Evolutionary conservation across 2,113 vertebrate genomes (phyloP).

Genomic region (Mus spicilegus): DNA sequence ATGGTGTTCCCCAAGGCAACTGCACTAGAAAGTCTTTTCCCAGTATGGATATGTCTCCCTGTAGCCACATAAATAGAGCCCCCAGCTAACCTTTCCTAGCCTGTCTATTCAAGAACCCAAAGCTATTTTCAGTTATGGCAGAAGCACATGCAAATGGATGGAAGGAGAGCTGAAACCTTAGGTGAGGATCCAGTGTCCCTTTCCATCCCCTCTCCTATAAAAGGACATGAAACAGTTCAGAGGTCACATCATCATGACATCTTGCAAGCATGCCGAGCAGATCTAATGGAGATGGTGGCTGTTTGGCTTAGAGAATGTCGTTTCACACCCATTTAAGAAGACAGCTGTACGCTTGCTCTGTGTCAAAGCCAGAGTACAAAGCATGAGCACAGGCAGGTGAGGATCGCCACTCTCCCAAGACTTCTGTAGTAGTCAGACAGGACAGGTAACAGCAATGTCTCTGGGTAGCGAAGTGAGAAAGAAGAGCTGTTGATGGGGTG

Average conservation of each 20-base stretch:
- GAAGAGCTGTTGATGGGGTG: background rate
- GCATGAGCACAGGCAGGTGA: background rate
- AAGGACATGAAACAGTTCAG: too few relatives aligned
- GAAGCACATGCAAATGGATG: background rate
- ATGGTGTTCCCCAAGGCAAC: background rate
- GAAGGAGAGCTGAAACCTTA: background rate
- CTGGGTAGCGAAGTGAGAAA: background rate
- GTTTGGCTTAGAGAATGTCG: background rate
- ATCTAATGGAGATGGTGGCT: background rate
- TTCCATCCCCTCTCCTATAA: too few relatives aligned
- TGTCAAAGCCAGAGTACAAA: background rate
- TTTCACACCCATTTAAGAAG: background rate
- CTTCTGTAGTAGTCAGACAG: background rate
- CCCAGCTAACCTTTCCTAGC: background rate
- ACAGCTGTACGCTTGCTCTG: background rate
- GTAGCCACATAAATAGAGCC: too few relatives aligned
- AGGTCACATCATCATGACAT: background rate
- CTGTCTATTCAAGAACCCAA: background rate
- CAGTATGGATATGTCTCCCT: background rate
- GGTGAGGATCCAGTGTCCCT: background rate
- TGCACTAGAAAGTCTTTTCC: background rate
- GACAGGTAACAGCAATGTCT: background rate
- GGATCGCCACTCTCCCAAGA: background rate
- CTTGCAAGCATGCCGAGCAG: too few relatives aligned
- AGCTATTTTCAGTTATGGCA: too few relatives aligned